Evolutionary conservation across 2,113 vertebrate genomes (phyloP), one percentile per base, ranked within the genome.

Genomic region (Nothoprocta pentlandii): DNA sequence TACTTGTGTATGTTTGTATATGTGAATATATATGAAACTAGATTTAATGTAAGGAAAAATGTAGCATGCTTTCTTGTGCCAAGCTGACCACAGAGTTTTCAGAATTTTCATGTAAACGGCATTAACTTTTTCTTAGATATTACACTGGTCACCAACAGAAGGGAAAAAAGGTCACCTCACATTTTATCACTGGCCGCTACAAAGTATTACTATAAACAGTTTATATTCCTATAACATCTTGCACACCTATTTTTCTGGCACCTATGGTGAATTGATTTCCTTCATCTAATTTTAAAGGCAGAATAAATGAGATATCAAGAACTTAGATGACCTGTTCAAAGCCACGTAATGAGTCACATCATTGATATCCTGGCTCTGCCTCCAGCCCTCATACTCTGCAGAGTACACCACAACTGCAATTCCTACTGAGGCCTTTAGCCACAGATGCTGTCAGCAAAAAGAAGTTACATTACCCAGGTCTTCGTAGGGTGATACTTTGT

Each of bases 371-470:
- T 68, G 34, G 46, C 47, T 58, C 54, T 92, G 22, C 56, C 56
- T 68, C 61, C 59, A 75, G 56, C 21, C 53, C 64, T 86, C 59
- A 28, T 66, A 8, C 20, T 67, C 68, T 23, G 9, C 42, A 46
- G 39, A 75, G 21, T 70, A 71, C 32, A 70, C 6, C 22, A 39
- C 70, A 61, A 0, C 42, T 84, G 39, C 73, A 53, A 12, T 68
- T 89, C 75, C 42, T 56, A 89, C 34, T 66, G 69, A 93, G 69
- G 84, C 77, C 92, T 75, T 84, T 90, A 89, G 74, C 64, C 56
- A 75, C 47, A 90, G 92, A 92, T 69, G 71, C 4, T 19, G 66
- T 89, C 88, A 95, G 77, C 69, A 89, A 73, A 93, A 95, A 78
- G 64, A 92, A 84, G 84, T 81, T 79, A 12, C 58, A 89, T 92